These are phyloP conservation scores for Spialia ferax DNA, from an alignment of 2,888 invertebrate species.

Conservation along the genomic window DNA sequence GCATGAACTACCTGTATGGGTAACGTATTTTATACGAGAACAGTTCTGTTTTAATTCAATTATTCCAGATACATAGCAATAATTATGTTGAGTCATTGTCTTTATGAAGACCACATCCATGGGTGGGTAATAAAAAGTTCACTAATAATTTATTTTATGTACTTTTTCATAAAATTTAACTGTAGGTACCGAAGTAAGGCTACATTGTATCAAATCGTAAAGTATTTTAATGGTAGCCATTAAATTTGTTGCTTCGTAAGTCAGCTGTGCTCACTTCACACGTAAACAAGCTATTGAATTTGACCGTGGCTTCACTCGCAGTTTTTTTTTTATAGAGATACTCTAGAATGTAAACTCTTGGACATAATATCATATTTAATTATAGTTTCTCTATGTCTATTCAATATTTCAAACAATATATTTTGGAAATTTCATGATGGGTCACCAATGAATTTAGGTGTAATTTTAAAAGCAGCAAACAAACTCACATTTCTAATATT, in stretches of 20 bases:
- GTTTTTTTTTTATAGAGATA: neutral
- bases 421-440: too few species aligned
- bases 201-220: slow-evolving; percentile 66
- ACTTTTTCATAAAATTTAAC: slow-evolving; percentile 36
- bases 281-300: slow-evolving; percentile 65
- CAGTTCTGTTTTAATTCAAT: neutral
- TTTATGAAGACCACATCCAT: neutral
- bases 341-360: too few species aligned
- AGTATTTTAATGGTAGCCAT: slow-evolving; percentile 68
- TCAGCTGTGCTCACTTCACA: slow-evolving; percentile 55
- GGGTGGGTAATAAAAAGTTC: neutral
- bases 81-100: neutral
- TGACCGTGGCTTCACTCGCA: neutral
- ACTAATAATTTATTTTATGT: slow-evolving; percentile 16
- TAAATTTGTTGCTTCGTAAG: slow-evolving; percentile 57
- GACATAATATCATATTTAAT: too few species aligned
- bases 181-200: slow-evolving; percentile 44
- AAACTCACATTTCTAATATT: slow-evolving; percentile 43
- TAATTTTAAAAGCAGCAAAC: neutral
- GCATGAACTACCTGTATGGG: too few species aligned
- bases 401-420: too few species aligned
- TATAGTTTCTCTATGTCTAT: too few species aligned
- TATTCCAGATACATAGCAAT: neutral
- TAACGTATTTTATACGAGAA: too few species aligned
- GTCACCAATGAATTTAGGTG: too few species aligned